phyloP scores from a whole-genome alignment of 2,113 vertebrate species.

The Tamias sibiricus region DNA sequence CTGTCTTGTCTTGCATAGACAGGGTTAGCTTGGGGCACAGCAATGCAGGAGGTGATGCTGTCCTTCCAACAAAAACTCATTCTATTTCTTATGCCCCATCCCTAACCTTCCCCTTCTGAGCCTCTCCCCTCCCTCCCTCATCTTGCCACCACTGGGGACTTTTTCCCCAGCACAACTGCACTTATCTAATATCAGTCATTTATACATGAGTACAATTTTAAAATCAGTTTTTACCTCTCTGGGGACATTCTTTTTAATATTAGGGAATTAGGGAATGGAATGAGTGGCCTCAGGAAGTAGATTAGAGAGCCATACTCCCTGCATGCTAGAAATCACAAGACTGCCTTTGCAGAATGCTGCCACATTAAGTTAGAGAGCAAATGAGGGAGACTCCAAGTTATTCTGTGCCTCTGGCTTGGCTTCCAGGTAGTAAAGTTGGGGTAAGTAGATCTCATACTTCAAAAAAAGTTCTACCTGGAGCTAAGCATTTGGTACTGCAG shows the following conservation, averaged over 20 bases:
- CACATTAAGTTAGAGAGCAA: slow-evolving; percentile 34
- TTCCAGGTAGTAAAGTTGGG: neutral
- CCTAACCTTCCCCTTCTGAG: neutral
- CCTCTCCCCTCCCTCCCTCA: neutral
- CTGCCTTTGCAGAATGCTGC: neutral
- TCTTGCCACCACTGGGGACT: rapidly evolving
- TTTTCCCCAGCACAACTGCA: neutral
- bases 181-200: neutral
- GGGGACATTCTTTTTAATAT: slow-evolving; percentile 31
- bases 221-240: slow-evolving; percentile 24
- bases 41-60: neutral
- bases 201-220: neutral
- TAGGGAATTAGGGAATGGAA: slow-evolving; percentile 27
- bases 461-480: slow-evolving; percentile 22
- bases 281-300: slow-evolving; percentile 42
- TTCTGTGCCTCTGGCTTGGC: neutral
- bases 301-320: slow-evolving; percentile 1
- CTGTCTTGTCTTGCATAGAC: neutral
- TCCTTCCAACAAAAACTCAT: neutral
- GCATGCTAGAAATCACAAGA: neutral
- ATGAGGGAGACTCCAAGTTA: neutral
- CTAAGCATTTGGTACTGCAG: neutral
- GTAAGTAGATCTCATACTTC: neutral
- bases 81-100: neutral
- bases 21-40: neutral